Base-by-base conservation (phyloP, 2,888 invertebrate species). In the Nymphalis polychloros region DNA sequence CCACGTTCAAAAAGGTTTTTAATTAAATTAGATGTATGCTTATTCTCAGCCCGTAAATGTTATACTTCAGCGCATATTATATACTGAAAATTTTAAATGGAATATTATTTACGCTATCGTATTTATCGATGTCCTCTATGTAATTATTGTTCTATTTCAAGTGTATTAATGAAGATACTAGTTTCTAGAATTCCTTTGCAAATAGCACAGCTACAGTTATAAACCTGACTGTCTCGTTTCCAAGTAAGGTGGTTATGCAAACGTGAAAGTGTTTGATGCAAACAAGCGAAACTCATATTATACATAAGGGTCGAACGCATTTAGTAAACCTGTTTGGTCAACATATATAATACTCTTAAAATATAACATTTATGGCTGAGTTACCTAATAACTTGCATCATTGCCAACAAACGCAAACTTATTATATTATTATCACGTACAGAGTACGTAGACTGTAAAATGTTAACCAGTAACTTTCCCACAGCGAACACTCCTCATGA, bases 211-310 rank as follows among this genome's bases (percentile, higher is more conserved):
- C 13, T 41, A 41, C 41, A 41, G 41, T 27, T 23, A 16, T 8
- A 57, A 35, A 35, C 31, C 31, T 10, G 31, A 19, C 41, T 31
- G n/a, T n/a, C 35, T 53, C 19, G 31, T 17, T 41, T 19, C 57
- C 41, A 27, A 57, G 35, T 41, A 31, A 27, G 23, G 8, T 10
- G 16, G n/a, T 60, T 60, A 55, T 61, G 53, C 55, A 66, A 66
- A 19, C 61, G 66, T 66, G 66, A 66, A 66, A 66, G 66, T 60
- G n/a, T 23, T 66, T 31, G 20, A 55, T 35, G 48, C 46, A 55
- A 61, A 61, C 61, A 48, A 19, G 55, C 35, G 31, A 20, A 53
- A 55, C 64, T 13, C 13, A 13, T 41, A 48, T 17, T 35, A 55
- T 55, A 41, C 41, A 57, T 55, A 57, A 57, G 57, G 57, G 41